A percentile compares a stretch with the other conserved stretches of the same genome.
phyloP scores from a whole-genome alignment of 2,888 invertebrate species.

The Sesia apiformis region DNA sequence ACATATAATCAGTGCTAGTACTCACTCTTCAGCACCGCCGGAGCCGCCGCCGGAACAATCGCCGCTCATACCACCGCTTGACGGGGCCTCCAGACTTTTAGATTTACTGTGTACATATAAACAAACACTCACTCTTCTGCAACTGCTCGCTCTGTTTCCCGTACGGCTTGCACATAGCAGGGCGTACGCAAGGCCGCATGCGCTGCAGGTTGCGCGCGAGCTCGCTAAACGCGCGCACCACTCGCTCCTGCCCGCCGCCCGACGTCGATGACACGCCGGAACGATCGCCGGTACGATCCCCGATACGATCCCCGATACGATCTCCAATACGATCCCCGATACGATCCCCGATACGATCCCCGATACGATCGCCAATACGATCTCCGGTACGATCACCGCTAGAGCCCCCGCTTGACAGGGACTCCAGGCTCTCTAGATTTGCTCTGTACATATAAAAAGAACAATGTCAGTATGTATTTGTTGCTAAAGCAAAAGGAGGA shows the following conservation, averaged over 20 bases:
- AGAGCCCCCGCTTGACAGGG: slow-evolving; percentile 44
- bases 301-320: slow-evolving; percentile 45
- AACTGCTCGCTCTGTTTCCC: slow-evolving; percentile 92
- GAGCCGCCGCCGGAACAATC: too few relatives aligned
- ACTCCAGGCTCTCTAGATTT: slow-evolving; percentile 82
- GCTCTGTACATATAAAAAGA: slow-evolving; percentile 50
- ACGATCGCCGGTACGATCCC: slow-evolving; percentile 66
- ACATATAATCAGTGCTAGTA: not conserved
- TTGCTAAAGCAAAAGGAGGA: too few relatives aligned
- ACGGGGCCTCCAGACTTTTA: too few relatives aligned
- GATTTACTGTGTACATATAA: too few relatives aligned
- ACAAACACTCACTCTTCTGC: slow-evolving; percentile 80
- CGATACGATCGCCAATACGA: slow-evolving; percentile 70
- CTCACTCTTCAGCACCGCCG: too few relatives aligned
- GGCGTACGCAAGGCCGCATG: slow-evolving; percentile 91
- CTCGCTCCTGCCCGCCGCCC: slow-evolving; percentile 86
- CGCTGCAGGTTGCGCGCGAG: slow-evolving; percentile 91
- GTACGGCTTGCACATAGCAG: slow-evolving; percentile 93
- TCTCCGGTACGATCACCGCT: slow-evolving; percentile 9
- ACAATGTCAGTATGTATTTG: not conserved
- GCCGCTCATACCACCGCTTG: too few relatives aligned
- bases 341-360: slow-evolving; percentile 9
- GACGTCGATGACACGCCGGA: slow-evolving; percentile 51
- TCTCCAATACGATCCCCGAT: slow-evolving; percentile 78
- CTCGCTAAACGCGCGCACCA: slow-evolving; percentile 88